phyloP scores from a whole-genome alignment of 2,113 vertebrate species.

The Phrynocephalus versicolor region DNA sequence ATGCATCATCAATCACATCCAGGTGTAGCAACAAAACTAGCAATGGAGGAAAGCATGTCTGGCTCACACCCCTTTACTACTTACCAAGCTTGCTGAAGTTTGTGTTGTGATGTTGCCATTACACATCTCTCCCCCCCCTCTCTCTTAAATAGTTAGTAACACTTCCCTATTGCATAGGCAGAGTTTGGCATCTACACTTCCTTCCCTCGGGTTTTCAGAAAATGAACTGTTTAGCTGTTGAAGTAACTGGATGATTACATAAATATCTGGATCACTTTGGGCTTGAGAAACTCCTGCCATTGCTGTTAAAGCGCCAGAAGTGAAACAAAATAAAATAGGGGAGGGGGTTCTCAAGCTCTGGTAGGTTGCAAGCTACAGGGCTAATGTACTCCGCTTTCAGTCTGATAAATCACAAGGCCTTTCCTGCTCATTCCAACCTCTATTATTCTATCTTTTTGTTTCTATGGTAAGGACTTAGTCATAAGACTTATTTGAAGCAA shows the following conservation, averaged over 20 bases:
- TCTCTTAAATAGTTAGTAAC: too few species aligned
- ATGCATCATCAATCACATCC: too few species aligned
- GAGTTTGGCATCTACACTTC: background rate
- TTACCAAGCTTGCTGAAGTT: background rate
- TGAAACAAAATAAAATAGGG: background rate
- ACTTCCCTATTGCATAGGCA: background rate
- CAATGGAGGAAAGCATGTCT: too few species aligned
- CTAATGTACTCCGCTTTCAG: background rate
- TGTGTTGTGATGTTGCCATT: too few species aligned
- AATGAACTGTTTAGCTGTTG: too few species aligned
- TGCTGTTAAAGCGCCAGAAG: background rate
- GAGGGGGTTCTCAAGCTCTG: background rate
- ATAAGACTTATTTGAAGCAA: slow-evolving; percentile 8
- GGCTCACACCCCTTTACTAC: too few species aligned
- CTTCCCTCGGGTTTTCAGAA: background rate
- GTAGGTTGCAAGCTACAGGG: background rate
- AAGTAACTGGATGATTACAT: too few species aligned
- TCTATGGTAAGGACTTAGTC: background rate
- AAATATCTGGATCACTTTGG: too few species aligned
- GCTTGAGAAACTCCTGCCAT: background rate
- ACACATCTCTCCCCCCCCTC: too few species aligned
- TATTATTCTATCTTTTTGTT: background rate
- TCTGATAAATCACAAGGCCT: background rate
- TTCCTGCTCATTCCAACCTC: background rate
- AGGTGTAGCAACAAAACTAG: too few species aligned